Conservation (phyloP, 2,113 vertebrate species). For the Xenopus tropicalis region UCB_Xtro_10.0 CM004443.2:185452001-185452500, state of each 20-base stretch:
- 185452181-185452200: slow-evolving; percentile 70
- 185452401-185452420: slow-evolving; percentile 57
- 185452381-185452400: slow-evolving; percentile 63
- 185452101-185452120: slow-evolving; percentile 30
- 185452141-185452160: slow-evolving; percentile 68
- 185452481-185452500: slow-evolving; percentile 44
- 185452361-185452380: slow-evolving; percentile 53
- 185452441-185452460: slow-evolving; percentile 59
- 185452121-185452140: slow-evolving; percentile 66
- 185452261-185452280: slow-evolving; percentile 54
- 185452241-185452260: slow-evolving; percentile 44
- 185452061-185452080: too few relatives aligned
- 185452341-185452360: slow-evolving; percentile 62
- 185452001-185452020: too few relatives aligned
- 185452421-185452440: slow-evolving; percentile 59
- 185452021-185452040: too few relatives aligned
- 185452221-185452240: slow-evolving; percentile 58
- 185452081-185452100: too few relatives aligned
- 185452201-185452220: slow-evolving; percentile 74
- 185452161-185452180: slow-evolving; percentile 68
- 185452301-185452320: slow-evolving; percentile 59
- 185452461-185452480: slow-evolving; percentile 57
- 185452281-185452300: slow-evolving; percentile 59
- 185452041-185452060: too few relatives aligned
- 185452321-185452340: slow-evolving; percentile 65